These are phyloP conservation scores for Macrobrachium nipponense DNA, from an alignment of 1,140 invertebrate genomes.

Conservation along the genomic window DNA sequence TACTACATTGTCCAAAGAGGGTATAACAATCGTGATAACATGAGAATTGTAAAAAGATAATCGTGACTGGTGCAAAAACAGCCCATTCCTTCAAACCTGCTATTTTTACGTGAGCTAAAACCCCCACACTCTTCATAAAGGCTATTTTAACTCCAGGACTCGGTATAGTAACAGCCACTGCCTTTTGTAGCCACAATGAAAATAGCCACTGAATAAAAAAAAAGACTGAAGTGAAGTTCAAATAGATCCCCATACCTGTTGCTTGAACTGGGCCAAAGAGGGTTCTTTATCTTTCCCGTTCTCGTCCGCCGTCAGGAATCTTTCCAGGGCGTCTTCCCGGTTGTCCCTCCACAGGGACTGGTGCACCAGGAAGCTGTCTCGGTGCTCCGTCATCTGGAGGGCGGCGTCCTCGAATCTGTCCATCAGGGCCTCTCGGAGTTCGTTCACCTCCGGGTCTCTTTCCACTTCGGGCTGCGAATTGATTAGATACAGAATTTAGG, in stretches of 20 bases:
- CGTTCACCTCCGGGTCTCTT: slow-evolving; percentile 52
- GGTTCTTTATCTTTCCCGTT: slow-evolving; percentile 45
- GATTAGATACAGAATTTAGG: too few species aligned
- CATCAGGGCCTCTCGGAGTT: slow-evolving; percentile 42
- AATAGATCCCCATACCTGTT: slow-evolving; percentile 29
- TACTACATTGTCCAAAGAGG: not conserved
- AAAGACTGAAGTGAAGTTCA: not conserved
- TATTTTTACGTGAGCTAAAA: too few species aligned
- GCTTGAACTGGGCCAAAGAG: slow-evolving; percentile 50
- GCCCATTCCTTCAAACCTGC: too few species aligned
- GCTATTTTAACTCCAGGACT: too few species aligned
- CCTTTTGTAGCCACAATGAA: too few species aligned
- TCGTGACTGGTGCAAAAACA: too few species aligned
- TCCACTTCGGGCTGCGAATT: slow-evolving; percentile 53
- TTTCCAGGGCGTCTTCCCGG: slow-evolving; percentile 40
- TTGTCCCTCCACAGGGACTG: slow-evolving; percentile 59
- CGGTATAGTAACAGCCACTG: too few species aligned
- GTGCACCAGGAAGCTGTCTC: slow-evolving; percentile 57
- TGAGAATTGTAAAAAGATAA: too few species aligned
- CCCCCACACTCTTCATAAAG: too few species aligned
- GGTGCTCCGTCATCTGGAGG: slow-evolving; percentile 34
- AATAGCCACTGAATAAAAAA: not conserved
- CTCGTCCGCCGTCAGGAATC: slow-evolving; percentile 57
- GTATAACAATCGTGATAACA: too few species aligned
- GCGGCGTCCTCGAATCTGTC: slow-evolving; percentile 51